Evolutionary conservation across 2,888 invertebrate species (phyloP).

Genomic region (Chloromyia formosa): DNA sequence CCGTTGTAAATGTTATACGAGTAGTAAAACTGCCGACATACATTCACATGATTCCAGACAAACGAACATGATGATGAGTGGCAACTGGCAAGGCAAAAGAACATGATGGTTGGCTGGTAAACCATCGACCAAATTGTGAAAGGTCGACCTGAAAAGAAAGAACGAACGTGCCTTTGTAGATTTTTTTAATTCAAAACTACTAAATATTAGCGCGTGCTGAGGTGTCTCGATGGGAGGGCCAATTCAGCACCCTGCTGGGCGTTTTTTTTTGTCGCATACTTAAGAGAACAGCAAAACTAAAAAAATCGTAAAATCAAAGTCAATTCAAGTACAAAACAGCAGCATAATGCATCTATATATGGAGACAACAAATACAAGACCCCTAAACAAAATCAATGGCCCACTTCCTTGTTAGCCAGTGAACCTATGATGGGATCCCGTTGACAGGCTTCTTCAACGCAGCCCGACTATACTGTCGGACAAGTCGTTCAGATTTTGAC

Average conservation of each 20-base stretch:
- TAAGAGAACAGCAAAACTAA: too few species aligned
- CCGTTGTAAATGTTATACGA: background rate
- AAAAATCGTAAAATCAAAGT: background rate
- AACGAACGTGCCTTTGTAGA: slow-evolving; percentile 31
- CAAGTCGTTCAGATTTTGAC: slow-evolving; percentile 38
- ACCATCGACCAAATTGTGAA: slow-evolving; percentile 26
- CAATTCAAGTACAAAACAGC: background rate
- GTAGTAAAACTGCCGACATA: background rate
- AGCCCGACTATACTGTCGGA: background rate
- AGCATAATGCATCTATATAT: too few species aligned
- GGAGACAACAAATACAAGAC: too few species aligned
- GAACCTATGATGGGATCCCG: background rate
- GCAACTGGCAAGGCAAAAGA: background rate
- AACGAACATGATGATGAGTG: slow-evolving; percentile 1
- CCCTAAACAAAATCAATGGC: slow-evolving; percentile 24
- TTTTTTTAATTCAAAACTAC: slow-evolving; percentile 33
- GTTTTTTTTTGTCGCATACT: slow-evolving; percentile 47
- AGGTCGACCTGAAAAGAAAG: slow-evolving; percentile 30
- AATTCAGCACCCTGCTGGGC: slow-evolving; percentile 56
- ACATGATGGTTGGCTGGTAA: background rate
- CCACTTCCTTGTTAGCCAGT: too few species aligned
- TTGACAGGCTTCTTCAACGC: too few species aligned
- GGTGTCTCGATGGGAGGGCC: slow-evolving; percentile 63
- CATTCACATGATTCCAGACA: too few species aligned
- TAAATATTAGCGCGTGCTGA: slow-evolving; percentile 59